These are phyloP conservation scores for Ancistrus triradiatus DNA, from an alignment of 2,113 vertebrate genomes.

Conservation along the genomic window DNA sequence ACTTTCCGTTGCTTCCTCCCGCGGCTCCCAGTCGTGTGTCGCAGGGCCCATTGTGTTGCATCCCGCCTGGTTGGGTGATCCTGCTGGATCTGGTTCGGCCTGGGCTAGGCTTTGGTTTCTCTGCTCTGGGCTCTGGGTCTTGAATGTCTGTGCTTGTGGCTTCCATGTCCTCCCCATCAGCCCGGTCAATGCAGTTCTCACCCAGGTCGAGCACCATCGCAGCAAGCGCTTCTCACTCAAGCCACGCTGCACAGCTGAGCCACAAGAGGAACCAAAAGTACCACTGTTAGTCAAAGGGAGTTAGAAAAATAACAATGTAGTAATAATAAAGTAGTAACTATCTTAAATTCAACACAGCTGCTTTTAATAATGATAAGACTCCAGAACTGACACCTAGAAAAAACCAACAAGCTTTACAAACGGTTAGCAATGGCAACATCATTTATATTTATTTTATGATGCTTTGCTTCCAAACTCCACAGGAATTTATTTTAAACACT, in stretches of 20 bases:
- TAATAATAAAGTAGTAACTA: too few relatives aligned
- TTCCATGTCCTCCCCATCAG: constrained; percentile 50
- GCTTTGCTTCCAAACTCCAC: too few relatives aligned
- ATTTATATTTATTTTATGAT: too few relatives aligned
- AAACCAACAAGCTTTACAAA: too few relatives aligned
- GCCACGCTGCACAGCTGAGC: constrained; percentile 43
- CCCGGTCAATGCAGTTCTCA: constrained; percentile 70
- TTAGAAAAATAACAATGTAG: too few relatives aligned
- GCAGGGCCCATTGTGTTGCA: constrained; percentile 58
- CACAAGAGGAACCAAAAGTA: not conserved
- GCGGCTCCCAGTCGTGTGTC: constrained; percentile 34
- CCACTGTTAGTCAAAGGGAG: too few relatives aligned
- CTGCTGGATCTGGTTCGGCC: constrained; percentile 32
- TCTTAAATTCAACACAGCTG: too few relatives aligned
- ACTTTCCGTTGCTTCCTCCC: constrained; percentile 19
- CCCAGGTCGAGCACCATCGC: constrained; percentile 83
- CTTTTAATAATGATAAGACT: too few relatives aligned
- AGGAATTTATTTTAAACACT: too few relatives aligned
- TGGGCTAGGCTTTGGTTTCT: constrained; percentile 38
- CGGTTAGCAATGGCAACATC: too few relatives aligned
- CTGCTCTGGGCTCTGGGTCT: constrained; percentile 42
- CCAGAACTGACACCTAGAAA: too few relatives aligned
- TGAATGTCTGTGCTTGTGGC: constrained; percentile 35
- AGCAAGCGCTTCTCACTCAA: constrained; percentile 35
- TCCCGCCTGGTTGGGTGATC: constrained; percentile 49